Percentiles rank a stretch among this genome's conserved stretches.
These are phyloP conservation scores for Orius insidiosus DNA, from an alignment of 1,140 invertebrate species.

Conservation along the genomic window DNA sequence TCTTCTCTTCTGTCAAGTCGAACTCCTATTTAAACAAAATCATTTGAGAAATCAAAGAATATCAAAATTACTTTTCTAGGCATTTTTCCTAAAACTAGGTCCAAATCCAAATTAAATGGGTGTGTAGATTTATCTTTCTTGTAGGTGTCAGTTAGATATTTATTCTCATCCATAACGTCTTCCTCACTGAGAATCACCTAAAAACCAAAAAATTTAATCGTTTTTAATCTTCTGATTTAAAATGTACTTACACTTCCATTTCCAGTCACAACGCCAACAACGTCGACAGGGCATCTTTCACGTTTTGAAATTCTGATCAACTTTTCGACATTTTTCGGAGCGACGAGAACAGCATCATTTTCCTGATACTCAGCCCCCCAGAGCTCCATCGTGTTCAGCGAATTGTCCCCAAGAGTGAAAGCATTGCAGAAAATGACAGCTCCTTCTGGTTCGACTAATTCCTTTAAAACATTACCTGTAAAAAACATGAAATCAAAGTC, in stretches of 20 bases:
- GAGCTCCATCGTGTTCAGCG: slow-evolving; percentile 77
- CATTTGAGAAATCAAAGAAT: neutral
- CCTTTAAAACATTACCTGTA: slow-evolving; percentile 86
- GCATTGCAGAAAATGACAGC: slow-evolving; percentile 75
- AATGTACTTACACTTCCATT: slow-evolving; percentile 46
- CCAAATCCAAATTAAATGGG: slow-evolving; percentile 76
- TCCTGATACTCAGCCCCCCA: slow-evolving; percentile 99
- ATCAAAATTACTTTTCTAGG: slow-evolving; percentile 49
- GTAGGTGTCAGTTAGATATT: slow-evolving; percentile 24
- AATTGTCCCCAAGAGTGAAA: slow-evolving; percentile 87
- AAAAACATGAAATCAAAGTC: slow-evolving; percentile 11
- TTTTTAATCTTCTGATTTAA: neutral
- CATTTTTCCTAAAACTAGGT: slow-evolving; percentile 77
- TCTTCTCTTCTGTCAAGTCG: slow-evolving; percentile 26
- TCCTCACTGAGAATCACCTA: slow-evolving; percentile 49
- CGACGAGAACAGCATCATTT: slow-evolving; percentile 75
- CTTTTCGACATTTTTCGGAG: slow-evolving; percentile 38
- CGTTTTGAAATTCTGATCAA: slow-evolving; percentile 59
- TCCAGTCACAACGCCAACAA: slow-evolving; percentile 83
- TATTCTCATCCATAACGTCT: slow-evolving; percentile 24
- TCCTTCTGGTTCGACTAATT: slow-evolving; percentile 83
- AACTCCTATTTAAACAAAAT: slow-evolving; percentile 36
- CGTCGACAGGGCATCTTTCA: slow-evolving; percentile 82
- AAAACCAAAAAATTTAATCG: neutral
- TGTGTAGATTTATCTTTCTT: slow-evolving; percentile 22